Evolutionary conservation across 2,797 vertebrate genomes (phyloP), one percentile per base, ranked within the genome.

Genomic region (Kryptopterus vitreolus): DNA sequence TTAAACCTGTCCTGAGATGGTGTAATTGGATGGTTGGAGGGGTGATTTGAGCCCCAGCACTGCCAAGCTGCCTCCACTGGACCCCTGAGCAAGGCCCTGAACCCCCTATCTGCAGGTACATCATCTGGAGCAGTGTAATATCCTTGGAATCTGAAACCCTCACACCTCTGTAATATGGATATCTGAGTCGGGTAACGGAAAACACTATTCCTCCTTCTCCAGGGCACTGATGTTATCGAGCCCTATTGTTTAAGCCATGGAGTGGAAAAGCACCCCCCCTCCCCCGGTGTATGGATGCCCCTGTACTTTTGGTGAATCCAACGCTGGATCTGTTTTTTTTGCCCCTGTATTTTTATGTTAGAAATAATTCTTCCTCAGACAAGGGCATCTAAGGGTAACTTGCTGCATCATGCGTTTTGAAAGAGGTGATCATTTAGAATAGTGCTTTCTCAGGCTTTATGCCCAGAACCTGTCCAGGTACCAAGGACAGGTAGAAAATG

Each of bases 221-320:
- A 74, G 52, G 35, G 3, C 22, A 58, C 8, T n/a, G 71, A 58
- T 58, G 33, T 18, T 73, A 73, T 73, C 52, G 38, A 58, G 71
- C 71, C 43, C 71, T n/a, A 74, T 26, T 74, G 71, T 74, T 26
- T 58, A 8, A 58, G 33, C 0, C 24, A 33, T 22, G 57, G 31
- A 73, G 15, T 38, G 31, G 31, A 73, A 57, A 73, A 38, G 16
- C 62, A 43, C 20, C 62, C 62, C 10, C 20, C 65, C 13, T n/a
- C 1, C 38, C 31, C 38, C 22, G 35, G 31, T 3, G 38, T 73
- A 38, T 57, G 48, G 29, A 55, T 35, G 70, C 20, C 50, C 0
- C 18, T 1, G 9, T 2, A 52, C 4, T 52, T 70, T 29, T 2
- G 7, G 18, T 53, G 3, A 53, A 53, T 53, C 20, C 48, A 55